These are phyloP conservation scores for Caradrina kadenii DNA, from an alignment of 2,888 invertebrate species.

Conservation along the genomic window DNA sequence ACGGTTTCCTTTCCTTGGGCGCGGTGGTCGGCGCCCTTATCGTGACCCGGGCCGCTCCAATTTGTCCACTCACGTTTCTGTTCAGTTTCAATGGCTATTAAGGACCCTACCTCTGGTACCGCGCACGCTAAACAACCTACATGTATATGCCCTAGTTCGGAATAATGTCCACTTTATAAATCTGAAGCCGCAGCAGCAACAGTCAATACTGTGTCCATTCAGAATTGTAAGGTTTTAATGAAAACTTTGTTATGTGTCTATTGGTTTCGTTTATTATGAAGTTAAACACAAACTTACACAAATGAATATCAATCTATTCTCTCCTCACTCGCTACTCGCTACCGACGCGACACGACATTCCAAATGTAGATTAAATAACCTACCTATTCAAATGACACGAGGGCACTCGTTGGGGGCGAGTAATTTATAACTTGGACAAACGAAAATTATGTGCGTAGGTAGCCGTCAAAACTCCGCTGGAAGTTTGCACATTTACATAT, in stretches of 20 bases:
- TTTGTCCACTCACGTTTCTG: constrained; percentile 89
- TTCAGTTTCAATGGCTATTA: constrained; percentile 88
- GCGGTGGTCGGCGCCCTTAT: constrained; percentile 76
- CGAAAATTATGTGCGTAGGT: constrained; percentile 84
- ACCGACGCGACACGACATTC: constrained; percentile 68
- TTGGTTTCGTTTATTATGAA: background rate
- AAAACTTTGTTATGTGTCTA: too few species aligned
- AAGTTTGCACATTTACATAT: constrained; percentile 87
- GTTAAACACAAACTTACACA: constrained; percentile 15
- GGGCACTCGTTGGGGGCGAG: constrained; percentile 67
- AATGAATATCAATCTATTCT: constrained; percentile 51
- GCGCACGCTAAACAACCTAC: constrained; percentile 58
- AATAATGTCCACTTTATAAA: background rate
- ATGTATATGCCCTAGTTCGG: constrained; percentile 43
- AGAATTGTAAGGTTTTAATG: background rate
- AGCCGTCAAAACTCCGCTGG: constrained; percentile 75
- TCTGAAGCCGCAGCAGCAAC: background rate
- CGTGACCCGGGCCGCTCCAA: constrained; percentile 87
- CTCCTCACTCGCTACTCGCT: constrained; percentile 31
- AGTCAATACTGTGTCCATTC: background rate
- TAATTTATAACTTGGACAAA: constrained; percentile 84
- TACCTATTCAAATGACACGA: constrained; percentile 75
- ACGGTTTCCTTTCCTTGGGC: constrained; percentile 83
- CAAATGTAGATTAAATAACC: constrained; percentile 79
- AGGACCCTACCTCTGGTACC: constrained; percentile 82